These are phyloP conservation scores for Digitonthophagus gazella DNA, from an alignment of 2,888 invertebrate genomes.

Conservation along the genomic window DNA sequence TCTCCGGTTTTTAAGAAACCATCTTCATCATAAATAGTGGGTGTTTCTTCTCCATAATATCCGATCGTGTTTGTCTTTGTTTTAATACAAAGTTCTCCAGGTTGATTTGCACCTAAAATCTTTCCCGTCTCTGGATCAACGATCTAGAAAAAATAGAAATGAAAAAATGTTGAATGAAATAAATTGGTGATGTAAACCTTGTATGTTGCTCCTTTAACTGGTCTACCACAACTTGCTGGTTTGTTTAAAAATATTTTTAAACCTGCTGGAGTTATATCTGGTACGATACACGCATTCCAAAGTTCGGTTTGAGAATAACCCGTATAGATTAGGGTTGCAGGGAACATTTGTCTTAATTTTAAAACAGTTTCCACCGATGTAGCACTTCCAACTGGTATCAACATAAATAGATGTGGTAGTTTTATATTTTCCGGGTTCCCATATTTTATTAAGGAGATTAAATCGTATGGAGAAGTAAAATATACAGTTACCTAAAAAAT, in stretches of 20 bases:
- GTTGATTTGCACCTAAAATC: slow-evolving; percentile 50
- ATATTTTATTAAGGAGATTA: too few species aligned
- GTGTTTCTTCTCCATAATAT: slow-evolving; percentile 53
- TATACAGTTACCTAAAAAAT: too few species aligned
- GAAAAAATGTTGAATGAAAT: neutral
- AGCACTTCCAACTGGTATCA: too few species aligned
- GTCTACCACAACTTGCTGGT: neutral
- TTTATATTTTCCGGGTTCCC: too few species aligned
- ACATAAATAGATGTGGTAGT: too few species aligned
- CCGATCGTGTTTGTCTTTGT: slow-evolving; percentile 47
- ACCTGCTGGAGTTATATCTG: neutral
- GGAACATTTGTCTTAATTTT: too few species aligned
- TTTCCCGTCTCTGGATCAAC: slow-evolving; percentile 44
- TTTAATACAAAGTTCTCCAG: slow-evolving; percentile 57
- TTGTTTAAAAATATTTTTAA: neutral
- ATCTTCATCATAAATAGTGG: slow-evolving; percentile 49
- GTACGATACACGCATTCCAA: neutral
- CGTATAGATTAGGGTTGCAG: too few species aligned
- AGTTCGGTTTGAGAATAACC: slow-evolving; percentile 23
- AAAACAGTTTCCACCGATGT: too few species aligned
- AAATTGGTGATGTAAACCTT: neutral
- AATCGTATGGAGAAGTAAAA: too few species aligned
- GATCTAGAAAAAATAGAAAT: slow-evolving; percentile 48
- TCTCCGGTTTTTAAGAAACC: too few species aligned
- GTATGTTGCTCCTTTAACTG: neutral